Evolutionary conservation across 2,888 invertebrate species (phyloP), one percentile per base, ranked within the genome.

Genomic region (Abrostola triplasia): DNA sequence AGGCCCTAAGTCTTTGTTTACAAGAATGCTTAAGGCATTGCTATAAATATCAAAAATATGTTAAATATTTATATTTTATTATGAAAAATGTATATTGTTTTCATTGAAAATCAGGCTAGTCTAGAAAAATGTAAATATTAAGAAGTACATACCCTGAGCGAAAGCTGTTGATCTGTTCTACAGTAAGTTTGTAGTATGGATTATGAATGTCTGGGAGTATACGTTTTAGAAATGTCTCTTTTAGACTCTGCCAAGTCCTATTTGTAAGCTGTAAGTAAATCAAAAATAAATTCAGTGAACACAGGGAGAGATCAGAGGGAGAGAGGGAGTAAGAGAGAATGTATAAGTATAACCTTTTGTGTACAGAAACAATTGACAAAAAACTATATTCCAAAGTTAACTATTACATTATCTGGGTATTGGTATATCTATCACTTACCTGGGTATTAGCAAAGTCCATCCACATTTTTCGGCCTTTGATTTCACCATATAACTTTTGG

Each of bases 181-280:
- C 69, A 24, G 85, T 83, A 8, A 95, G 81, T 47, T 85, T 85
- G 73, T 90, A 95, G 70, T 94, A 95, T 9, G 95, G 94, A 78
- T 95, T 94, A 37, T 89, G 86, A 51, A 95, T 88, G 58, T 95
- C 94, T 12, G 94, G 92, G 35, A 95, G 67, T 56, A 95, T 92
- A 5, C 95, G 85, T 77, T 95, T 95, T 38, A 94, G 64, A 75
- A 94, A 95, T 51, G 93, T 92, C 73, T 95, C 95, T 66, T 95
- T 95, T 9, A 95, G 79, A 82, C 95, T 95, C 77, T 95, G 95
- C 95, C 95, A 95, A n/a, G 94, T 91, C 62, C 95, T 86, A 8
- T 61, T 83, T 47, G 91, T 90, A 6, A 78, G 60, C 95, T 95
- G 73, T 47, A 89, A 85, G 56, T 57, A 47, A 47, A 64, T 58